Evolutionary conservation across 2,797 vertebrate species (phyloP).

Genomic region (Glyptemys insculpta): DNA sequence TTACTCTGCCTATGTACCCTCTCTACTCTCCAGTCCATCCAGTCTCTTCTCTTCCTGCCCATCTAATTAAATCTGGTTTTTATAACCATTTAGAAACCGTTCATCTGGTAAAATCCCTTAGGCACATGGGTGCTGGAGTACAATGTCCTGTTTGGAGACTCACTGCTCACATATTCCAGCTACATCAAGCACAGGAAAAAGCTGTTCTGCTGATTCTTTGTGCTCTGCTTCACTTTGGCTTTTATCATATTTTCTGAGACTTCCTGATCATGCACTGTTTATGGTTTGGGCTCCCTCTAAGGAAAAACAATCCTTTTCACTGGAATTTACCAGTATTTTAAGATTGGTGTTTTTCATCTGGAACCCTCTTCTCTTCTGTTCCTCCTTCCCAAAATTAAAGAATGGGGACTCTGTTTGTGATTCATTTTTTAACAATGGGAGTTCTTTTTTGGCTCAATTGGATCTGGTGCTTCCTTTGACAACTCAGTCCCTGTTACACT

Average conservation of each 20-base stretch:
- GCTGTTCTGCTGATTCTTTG: background rate
- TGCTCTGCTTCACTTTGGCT: background rate
- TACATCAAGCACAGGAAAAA: background rate
- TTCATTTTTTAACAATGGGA: background rate
- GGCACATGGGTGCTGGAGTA: background rate
- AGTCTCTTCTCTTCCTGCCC: background rate
- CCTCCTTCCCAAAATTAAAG: background rate
- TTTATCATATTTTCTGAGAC: background rate
- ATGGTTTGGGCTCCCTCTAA: background rate
- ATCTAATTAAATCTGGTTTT: background rate
- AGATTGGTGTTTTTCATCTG: background rate
- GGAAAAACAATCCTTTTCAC: background rate
- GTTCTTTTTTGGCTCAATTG: background rate
- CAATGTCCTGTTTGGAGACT: background rate
- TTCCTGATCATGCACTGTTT: background rate
- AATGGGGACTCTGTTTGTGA: background rate
- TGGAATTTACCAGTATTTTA: slow-evolving; percentile 6
- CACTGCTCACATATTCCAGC: background rate
- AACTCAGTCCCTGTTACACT: background rate
- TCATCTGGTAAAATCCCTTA: background rate
- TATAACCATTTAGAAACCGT: background rate
- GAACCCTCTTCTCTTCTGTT: slow-evolving; percentile 8
- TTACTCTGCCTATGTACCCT: background rate
- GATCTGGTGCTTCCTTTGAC: background rate
- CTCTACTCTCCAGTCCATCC: background rate